phyloP scores from a whole-genome alignment of 2,113 vertebrate species.

The Hemiprocne comata region DNA sequence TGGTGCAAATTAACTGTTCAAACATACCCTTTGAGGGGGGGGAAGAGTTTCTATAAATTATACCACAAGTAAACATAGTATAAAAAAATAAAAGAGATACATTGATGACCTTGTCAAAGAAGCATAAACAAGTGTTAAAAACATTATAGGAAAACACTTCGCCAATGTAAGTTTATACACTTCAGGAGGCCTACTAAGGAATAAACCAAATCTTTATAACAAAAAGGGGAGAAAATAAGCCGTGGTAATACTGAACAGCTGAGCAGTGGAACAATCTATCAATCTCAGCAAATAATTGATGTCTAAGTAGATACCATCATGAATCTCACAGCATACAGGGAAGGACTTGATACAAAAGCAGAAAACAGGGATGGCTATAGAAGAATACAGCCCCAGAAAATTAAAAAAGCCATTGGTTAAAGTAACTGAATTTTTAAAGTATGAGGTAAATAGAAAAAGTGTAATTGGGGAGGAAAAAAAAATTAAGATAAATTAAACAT shows the following conservation, averaged over 20 bases:
- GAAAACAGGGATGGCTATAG: not conserved
- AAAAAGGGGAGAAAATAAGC: not conserved
- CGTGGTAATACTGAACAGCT: not conserved
- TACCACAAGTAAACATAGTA: not conserved
- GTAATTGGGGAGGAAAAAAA: not conserved
- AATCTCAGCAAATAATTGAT: not conserved
- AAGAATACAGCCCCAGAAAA: not conserved
- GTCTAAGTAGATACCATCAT: not conserved
- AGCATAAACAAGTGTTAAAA: not conserved
- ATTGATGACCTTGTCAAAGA: not conserved
- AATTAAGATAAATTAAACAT: not conserved
- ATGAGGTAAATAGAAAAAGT: not conserved
- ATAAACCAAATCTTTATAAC: not conserved
- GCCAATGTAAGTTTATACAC: not conserved
- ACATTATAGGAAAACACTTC: not conserved
- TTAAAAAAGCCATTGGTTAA: not conserved
- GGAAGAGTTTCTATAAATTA: not conserved
- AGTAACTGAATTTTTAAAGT: not conserved
- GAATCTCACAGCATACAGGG: not conserved
- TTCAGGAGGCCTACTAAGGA: not conserved
- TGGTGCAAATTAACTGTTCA: not conserved
- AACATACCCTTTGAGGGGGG: not conserved
- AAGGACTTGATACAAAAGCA: not conserved
- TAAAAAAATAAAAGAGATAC: not conserved
- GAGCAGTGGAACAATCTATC: not conserved